Percentiles rank a stretch among this genome's conserved stretches.
Conservation (phyloP, 2,113 vertebrate species). For the Pleuronectes platessa region DNA sequence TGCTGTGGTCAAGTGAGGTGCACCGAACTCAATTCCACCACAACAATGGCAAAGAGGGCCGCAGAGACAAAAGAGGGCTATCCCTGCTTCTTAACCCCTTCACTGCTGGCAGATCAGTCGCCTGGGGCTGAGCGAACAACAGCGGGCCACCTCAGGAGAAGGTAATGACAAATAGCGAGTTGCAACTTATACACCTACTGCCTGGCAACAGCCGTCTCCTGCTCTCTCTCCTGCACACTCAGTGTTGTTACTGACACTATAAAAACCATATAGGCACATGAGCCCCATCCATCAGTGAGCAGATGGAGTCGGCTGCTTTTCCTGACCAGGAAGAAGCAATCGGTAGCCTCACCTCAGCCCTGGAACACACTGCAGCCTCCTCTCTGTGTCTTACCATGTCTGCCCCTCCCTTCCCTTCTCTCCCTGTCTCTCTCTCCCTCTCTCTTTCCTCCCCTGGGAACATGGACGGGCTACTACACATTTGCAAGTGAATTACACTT, state of each 20-base stretch:
- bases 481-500: conserved; percentile 86
- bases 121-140: conserved; percentile 45
- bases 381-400: conserved; percentile 58
- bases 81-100: conserved; percentile 85
- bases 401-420: conserved; percentile 53
- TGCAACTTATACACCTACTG: conserved; percentile 21
- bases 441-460: conserved; percentile 62
- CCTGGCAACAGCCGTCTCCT: conserved; percentile 12
- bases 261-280: conserved; percentile 26
- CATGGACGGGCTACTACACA: conserved; percentile 73
- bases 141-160: conserved; percentile 46
- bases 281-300: conserved; percentile 26
- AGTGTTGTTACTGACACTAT: conserved; percentile 2
- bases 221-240: conserved; percentile 6
- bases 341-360: conserved; percentile 59
- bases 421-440: conserved; percentile 53
- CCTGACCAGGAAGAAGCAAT: conserved; percentile 68
- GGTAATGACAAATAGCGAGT: conserved; percentile 50
- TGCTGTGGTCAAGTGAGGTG: conserved; percentile 88
- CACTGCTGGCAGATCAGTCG: conserved; percentile 62
- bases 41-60: conserved; percentile 85
- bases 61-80: conserved; percentile 83
- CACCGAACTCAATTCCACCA: conserved; percentile 84
- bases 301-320: conserved; percentile 47
- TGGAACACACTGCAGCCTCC: conserved; percentile 53